Conservation (phyloP, 2,888 invertebrate species). For the Alcis repandata region DNA sequence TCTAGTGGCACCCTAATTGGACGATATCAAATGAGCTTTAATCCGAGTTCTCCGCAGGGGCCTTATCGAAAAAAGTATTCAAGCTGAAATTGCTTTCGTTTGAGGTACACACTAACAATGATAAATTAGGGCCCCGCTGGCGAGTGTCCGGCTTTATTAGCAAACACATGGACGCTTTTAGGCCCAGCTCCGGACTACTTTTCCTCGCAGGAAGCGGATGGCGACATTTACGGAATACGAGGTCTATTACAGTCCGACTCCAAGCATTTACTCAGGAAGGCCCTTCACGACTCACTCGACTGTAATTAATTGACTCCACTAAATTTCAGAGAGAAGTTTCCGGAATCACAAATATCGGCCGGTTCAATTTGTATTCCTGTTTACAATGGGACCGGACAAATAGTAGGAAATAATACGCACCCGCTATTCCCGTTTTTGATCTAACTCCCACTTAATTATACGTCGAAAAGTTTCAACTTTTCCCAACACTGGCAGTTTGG, state of each 20-base stretch:
- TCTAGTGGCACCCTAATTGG: conserved; percentile 60
- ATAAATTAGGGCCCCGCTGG: conserved; percentile 78
- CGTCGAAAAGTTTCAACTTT: conserved; percentile 26
- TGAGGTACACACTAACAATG: conserved; percentile 76
- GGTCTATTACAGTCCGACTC: conserved; percentile 52
- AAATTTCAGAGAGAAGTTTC: conserved; percentile 55
- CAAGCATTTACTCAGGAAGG: conserved; percentile 45
- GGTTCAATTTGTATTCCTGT: conserved; percentile 49
- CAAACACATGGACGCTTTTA: conserved; percentile 72
- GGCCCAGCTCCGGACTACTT: conserved; percentile 59
- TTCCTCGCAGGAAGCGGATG: conserved; percentile 60
- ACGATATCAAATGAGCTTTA: conserved; percentile 65
- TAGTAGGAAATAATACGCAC: conserved; percentile 33
- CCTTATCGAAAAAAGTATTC: conserved; percentile 64
- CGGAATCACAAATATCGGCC: conserved; percentile 53
- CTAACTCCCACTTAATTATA: conserved; percentile 29
- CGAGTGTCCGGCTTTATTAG: conserved; percentile 78
- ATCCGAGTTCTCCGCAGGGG: conserved; percentile 59
- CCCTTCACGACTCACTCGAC: conserved; percentile 42
- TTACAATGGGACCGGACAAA: conserved; percentile 31
- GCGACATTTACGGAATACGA: conserved; percentile 50
- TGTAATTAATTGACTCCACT: conserved; percentile 62
- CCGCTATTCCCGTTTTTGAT: conserved; percentile 20
- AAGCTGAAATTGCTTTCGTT: conserved; percentile 78
- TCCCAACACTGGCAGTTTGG: conserved; percentile 12